Evolutionary conservation across 1,140 invertebrate species (phyloP).

Genomic region (Habropoda laboriosa): DNA sequence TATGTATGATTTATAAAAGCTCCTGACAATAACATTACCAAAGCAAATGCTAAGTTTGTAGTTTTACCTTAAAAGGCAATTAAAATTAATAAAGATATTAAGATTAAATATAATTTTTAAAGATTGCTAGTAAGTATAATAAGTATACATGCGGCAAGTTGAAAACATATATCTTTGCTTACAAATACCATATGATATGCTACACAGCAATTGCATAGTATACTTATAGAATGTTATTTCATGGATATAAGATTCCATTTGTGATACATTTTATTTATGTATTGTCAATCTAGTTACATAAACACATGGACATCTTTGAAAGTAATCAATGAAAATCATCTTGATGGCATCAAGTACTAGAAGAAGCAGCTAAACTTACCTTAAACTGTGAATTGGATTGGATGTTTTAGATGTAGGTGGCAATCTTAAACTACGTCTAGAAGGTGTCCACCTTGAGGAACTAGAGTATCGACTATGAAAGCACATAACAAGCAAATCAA

Average conservation of each 20-base stretch:
- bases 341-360: not conserved
- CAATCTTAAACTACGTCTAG: constrained; percentile 68
- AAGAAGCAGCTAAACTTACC: constrained; percentile 67
- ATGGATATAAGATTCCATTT: not conserved
- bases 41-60: not conserved
- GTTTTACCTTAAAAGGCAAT: not conserved
- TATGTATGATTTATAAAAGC: not conserved
- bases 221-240: not conserved
- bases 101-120: not conserved
- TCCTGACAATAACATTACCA: not conserved
- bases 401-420: constrained; percentile 49
- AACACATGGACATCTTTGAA: constrained; percentile 1
- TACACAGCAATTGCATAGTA: not conserved
- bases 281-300: not conserved
- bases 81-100: constrained; percentile 15
- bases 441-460: constrained; percentile 66
- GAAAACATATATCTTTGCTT: not conserved
- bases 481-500: constrained; percentile 60
- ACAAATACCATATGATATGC: constrained; percentile 4
- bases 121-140: too few species aligned
- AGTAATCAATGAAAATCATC: not conserved
- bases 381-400: constrained; percentile 39
- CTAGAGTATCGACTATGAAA: constrained; percentile 73
- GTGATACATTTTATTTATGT: not conserved
- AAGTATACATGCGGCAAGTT: constrained; percentile 23